Base-by-base conservation (phyloP, 1,140 invertebrate species). In the Drosophila lini region DNA sequence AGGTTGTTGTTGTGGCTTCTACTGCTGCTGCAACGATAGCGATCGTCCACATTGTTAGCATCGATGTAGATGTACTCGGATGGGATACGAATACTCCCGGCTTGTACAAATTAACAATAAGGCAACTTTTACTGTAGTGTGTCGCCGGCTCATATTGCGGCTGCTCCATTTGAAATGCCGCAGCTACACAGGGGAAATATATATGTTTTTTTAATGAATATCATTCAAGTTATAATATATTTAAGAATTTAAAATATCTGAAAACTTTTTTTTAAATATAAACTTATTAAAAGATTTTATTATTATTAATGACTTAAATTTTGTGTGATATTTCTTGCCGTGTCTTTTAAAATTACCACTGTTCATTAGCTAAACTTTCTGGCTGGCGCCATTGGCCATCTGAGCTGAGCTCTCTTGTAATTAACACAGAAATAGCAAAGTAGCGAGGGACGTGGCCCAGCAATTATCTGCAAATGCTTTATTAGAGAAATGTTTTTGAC, bases 81-180 rank as follows among this genome's bases (percentile, higher is more conserved):
- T 70, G 42, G 50, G 65, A 32, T 70, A 41, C 55, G 28, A 42
- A 22, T 59, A 41, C 41, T 44, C 44, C 40, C 31, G 34, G 25
- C 79, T 75, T 63, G 75, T 86, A 86, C 82, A 86, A 86, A 86
- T 86, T 88, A 86, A 89, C 84, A 83, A 89, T 80, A 78, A 74
- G 60, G 61, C 63, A 70, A 81, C 75, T 81, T 53, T 68, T 63
- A 45, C 62, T 59, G 36, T 70, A 78, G 64, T 74, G 53, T 70
- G 64, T 63, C 38, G 56, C 47, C 42, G 16, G 56, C 77, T 80
- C 81, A 84, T 84, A 84, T 80, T 64, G 71, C 41, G 52, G 55
- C 31, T 36, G 52, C 52, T 50, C 58, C 47, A 34, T 56, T 45
- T 78, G 50, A 81, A 81, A 81, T 63, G 78, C 59, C 78, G 65